phyloP scores from a whole-genome alignment of 2,113 vertebrate genomes.

The Ophiodon elongatus region DNA sequence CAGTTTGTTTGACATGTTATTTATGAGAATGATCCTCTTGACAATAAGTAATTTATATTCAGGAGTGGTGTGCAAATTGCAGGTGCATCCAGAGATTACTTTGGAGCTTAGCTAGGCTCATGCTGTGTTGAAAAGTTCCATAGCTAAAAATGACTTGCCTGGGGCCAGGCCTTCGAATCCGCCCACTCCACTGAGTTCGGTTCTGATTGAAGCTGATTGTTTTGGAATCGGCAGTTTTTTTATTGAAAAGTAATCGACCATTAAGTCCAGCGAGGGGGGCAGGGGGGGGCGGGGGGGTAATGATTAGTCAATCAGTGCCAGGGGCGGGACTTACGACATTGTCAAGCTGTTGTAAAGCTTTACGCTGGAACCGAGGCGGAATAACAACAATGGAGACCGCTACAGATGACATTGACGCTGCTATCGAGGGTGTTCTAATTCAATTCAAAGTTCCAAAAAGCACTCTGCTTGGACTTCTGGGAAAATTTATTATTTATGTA shows the following conservation, averaged over 20 bases:
- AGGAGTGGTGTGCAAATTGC: background rate
- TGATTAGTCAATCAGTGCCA: background rate
- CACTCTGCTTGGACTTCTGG: too few species aligned
- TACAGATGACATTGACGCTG: too few species aligned
- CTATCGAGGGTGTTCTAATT: too few species aligned
- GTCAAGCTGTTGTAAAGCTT: background rate
- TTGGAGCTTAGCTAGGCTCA: background rate
- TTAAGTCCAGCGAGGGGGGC: too few species aligned
- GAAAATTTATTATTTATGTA: background rate
- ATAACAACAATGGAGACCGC: background rate
- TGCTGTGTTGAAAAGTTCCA: background rate
- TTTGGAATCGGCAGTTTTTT: too few species aligned
- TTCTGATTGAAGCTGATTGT: too few species aligned
- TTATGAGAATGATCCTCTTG: slow-evolving; percentile 10
- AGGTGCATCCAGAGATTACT: background rate
- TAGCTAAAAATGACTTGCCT: background rate
- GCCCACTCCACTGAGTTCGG: too few species aligned
- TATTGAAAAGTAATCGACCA: too few species aligned
- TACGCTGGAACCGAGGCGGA: background rate
- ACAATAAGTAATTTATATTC: slow-evolving; percentile 2
- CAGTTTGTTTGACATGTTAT: slow-evolving; percentile 1
- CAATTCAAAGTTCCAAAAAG: too few species aligned
- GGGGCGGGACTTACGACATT: background rate
- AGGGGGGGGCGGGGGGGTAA: background rate
- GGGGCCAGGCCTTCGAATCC: too few species aligned